Conservation (phyloP, 35 echinoderm and acorn worm species). For the Chiridota heheva region DNA sequence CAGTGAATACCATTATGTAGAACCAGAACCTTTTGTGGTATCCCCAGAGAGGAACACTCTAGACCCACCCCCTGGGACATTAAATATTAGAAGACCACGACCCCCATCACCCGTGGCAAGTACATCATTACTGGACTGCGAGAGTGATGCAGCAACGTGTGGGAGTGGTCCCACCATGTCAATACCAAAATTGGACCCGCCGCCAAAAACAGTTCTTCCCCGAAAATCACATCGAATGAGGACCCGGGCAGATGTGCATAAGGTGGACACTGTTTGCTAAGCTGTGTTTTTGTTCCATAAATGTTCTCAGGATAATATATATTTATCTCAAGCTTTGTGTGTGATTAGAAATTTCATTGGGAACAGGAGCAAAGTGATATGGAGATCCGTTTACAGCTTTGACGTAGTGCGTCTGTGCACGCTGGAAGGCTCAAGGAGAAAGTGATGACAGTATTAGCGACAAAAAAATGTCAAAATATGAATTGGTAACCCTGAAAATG, state of each 20-base stretch:
- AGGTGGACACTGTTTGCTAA: conserved; percentile 85
- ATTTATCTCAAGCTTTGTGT: too few relatives aligned
- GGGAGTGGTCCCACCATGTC: conserved; percentile 51
- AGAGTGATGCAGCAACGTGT: conserved; percentile 37
- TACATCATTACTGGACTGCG: conserved; percentile 23
- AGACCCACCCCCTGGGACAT: conserved; percentile 19
- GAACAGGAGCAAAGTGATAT: too few relatives aligned
- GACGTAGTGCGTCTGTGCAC: too few relatives aligned
- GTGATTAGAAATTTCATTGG: too few relatives aligned
- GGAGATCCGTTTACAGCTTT: too few relatives aligned
- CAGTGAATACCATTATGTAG: conserved; percentile 92
- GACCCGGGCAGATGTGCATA: conserved; percentile 73
- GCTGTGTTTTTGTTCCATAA: too few relatives aligned
- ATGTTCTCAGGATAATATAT: too few relatives aligned
- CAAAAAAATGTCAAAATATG: too few relatives aligned
- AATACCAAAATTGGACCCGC: conserved; percentile 74
- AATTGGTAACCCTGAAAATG: too few relatives aligned
- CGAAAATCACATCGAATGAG: conserved; percentile 62
- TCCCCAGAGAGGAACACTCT: conserved; percentile 27
- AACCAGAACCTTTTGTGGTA: conserved; percentile 83
- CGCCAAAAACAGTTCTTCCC: conserved; percentile 84
- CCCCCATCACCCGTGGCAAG: conserved; percentile 19
- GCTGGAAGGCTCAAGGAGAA: too few relatives aligned
- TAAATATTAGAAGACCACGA: not conserved
- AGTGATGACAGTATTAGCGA: too few relatives aligned